phyloP scores from a whole-genome alignment of 1,140 invertebrate species.

The Drosophila tristis region DNA sequence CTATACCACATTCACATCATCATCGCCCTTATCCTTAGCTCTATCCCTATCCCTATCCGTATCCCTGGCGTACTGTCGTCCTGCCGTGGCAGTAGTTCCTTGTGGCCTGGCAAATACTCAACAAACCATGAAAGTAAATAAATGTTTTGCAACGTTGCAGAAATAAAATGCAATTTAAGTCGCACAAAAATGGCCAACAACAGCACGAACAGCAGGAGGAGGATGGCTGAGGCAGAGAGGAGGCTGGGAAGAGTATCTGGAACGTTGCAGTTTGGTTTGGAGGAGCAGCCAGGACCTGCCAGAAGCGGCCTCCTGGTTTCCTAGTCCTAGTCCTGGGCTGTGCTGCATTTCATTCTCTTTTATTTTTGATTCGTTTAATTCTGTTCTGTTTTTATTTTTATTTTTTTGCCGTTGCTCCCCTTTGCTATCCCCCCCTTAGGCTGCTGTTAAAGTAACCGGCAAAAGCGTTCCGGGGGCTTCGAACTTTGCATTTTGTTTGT shows the following conservation, averaged over 20 bases:
- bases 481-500: constrained; percentile 73
- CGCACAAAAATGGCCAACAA: constrained; percentile 77
- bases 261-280: constrained; percentile 57
- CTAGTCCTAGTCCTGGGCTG: constrained; percentile 32
- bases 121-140: constrained; percentile 83
- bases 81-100: constrained; percentile 48
- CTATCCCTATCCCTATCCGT: neutral
- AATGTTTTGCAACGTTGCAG: constrained; percentile 82
- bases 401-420: constrained; percentile 10
- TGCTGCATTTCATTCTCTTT: constrained; percentile 52
- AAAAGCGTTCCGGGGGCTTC: constrained; percentile 60
- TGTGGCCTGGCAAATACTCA: constrained; percentile 82
- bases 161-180: constrained; percentile 83
- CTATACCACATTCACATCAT: constrained; percentile 46
- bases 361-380: constrained; percentile 32
- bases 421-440: constrained; percentile 2
- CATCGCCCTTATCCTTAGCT: constrained; percentile 36
- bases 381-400: constrained; percentile 2
- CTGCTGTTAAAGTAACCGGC: constrained; percentile 64
- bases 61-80: constrained; percentile 11
- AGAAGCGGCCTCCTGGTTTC: neutral
- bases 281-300: constrained; percentile 22
- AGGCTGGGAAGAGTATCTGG: constrained; percentile 59
- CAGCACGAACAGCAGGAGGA: neutral
- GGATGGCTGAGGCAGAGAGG: constrained; percentile 4